A percentile compares a stretch with the other conserved stretches of the same genome.
phyloP scores from a whole-genome alignment of 2,888 invertebrate species.

The Brachyopa scutellaris region DNA sequence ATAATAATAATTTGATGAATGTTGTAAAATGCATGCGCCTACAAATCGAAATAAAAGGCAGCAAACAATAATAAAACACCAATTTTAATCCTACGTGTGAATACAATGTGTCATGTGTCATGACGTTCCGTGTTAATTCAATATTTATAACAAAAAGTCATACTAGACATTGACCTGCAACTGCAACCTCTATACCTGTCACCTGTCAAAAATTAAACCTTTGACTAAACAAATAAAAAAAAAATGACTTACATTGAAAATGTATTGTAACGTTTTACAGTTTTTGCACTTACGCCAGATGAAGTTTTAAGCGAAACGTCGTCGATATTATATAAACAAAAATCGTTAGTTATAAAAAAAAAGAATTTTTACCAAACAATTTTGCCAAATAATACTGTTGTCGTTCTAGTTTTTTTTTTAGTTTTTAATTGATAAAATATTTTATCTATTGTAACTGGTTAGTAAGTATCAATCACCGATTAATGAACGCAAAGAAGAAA shows the following conservation, averaged over 20 bases:
- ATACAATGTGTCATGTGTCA: constrained; percentile 4
- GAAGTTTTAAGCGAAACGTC: constrained; percentile 27
- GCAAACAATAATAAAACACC: constrained; percentile 16
- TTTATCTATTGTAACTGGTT: constrained; percentile 57
- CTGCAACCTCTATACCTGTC: constrained; percentile 41
- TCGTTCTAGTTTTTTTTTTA: constrained; percentile 49
- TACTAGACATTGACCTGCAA: background rate
- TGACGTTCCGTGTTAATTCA: constrained; percentile 49
- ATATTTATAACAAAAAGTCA: background rate
- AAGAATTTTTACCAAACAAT: constrained; percentile 26
- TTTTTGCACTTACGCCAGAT: constrained; percentile 53
- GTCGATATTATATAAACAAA: no score
- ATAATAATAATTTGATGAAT: constrained; percentile 10
- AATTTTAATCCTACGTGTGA: background rate
- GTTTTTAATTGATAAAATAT: constrained; percentile 44
- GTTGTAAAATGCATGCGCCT: constrained; percentile 16
- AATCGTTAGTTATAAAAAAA: constrained; percentile 24
- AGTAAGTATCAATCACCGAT: constrained; percentile 64
- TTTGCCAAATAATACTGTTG: constrained; percentile 66
- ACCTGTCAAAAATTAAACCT: constrained; percentile 41
- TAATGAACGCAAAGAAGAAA: constrained; percentile 49
- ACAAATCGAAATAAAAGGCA: background rate
- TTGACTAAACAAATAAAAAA: constrained; percentile 11
- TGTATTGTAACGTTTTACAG: constrained; percentile 37
- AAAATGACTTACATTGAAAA: constrained; percentile 15